These are phyloP conservation scores for Whitmania pigra DNA, from an alignment of 1,140 invertebrate species.

Conservation along the genomic window DNA sequence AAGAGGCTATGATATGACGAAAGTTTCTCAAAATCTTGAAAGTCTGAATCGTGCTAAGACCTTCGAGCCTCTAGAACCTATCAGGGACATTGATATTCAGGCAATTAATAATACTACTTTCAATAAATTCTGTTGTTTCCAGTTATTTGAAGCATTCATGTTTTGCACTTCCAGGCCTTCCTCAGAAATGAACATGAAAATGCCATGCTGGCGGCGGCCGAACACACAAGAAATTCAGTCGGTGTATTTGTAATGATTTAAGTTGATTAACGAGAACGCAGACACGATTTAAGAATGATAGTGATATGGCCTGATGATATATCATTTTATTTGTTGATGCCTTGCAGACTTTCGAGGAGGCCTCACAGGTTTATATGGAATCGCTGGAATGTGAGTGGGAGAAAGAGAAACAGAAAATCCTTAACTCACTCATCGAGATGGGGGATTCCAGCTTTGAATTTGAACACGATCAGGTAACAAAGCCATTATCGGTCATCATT, in stretches of 20 bases:
- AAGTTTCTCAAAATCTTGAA: conserved; percentile 77
- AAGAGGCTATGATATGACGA: conserved; percentile 79
- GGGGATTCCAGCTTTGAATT: conserved; percentile 67
- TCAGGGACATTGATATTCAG: conserved; percentile 66
- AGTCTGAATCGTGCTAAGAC: conserved; percentile 61
- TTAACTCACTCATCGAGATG: conserved; percentile 72
- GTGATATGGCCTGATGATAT: background rate
- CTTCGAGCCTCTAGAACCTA: conserved; percentile 76
- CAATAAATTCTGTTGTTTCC: background rate
- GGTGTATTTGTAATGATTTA: conserved; percentile 33
- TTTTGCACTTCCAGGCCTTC: conserved; percentile 52
- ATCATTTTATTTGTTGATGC: background rate
- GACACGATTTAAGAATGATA: too few species aligned
- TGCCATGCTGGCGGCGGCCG: conserved; percentile 76
- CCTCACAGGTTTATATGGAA: conserved; percentile 62
- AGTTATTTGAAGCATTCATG: background rate
- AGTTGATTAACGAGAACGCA: background rate
- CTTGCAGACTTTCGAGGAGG: conserved; percentile 44
- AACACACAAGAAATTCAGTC: conserved; percentile 70
- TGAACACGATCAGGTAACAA: conserved; percentile 45
- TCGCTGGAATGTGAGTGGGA: conserved; percentile 74
- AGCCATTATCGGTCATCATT: too few species aligned
- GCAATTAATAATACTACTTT: conserved; percentile 27
- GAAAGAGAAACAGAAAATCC: conserved; percentile 69
- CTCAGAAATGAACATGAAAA: conserved; percentile 85